Evolutionary conservation across 2,797 vertebrate species (phyloP), one percentile per base, ranked within the genome.

Genomic region (Phoebastria nigripes): DNA sequence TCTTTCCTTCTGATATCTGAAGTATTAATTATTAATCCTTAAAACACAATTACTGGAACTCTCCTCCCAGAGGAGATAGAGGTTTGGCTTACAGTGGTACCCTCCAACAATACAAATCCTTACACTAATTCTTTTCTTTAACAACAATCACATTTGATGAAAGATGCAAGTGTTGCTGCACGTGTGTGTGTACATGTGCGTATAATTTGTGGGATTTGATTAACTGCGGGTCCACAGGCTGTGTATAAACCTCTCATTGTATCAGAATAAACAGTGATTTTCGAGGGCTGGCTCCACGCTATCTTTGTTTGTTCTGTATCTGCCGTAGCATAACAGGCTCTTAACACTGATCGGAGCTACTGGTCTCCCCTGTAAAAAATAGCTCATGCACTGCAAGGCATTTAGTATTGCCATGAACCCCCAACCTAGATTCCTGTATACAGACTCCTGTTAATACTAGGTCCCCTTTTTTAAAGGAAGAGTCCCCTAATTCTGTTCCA

Each of bases 21-120:
- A 84, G 66, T 82, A 73, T 84, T 90, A 93, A 90, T 85, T 85
- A 91, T 94, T 95, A 89, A 90, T 77, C 44, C 41, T 61, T 1
- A 3, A 70, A 89, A 54, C 11, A 80, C 33, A 70, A 18, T 79
- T 89, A 55, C 77, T 93, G 66, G 77, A 81, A 49, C 24, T 79
- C 55, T 85, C 21, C 37, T 85, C 61, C 42, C 78, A 54, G 56
- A 61, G 55, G 37, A 90, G 25, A 41, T 0, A 49, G 37, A 86
- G 20, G 8, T 67, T 91, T 89, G 54, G 15, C 62, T 92, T 66
- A 79, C 13, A 58, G 28, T 44, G 51, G 11, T 65, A 76, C 29
- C 12, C 33, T 91, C 52, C 69, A 94, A 87, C 24, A 73, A 49
- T 33, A 62, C 14, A 90, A 94, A 59, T 55, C 39, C 58, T 76